phyloP scores from a whole-genome alignment of 2,113 vertebrate genomes.

The Pedetes capensis region DNA sequence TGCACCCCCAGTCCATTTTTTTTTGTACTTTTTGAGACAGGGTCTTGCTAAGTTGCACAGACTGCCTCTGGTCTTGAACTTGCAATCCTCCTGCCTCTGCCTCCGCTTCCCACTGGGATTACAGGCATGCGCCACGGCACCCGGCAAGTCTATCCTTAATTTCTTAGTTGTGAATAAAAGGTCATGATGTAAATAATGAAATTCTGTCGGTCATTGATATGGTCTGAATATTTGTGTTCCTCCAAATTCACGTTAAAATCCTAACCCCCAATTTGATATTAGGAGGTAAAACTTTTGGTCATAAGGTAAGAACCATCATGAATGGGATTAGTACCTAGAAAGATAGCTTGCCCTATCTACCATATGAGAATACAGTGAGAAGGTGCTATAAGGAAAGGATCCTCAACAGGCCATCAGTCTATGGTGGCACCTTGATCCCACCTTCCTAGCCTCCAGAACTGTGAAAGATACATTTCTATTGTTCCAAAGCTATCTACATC shows the following conservation, averaged over 20 bases:
- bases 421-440: not conserved
- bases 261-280: not conserved
- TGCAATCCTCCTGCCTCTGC: too few relatives aligned
- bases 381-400: not conserved
- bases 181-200: not conserved
- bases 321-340: not conserved
- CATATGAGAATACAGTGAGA: not conserved
- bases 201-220: not conserved
- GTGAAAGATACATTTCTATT: conserved; percentile 2
- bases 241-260: not conserved
- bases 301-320: not conserved
- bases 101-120: too few relatives aligned
- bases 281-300: not conserved
- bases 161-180: conserved; percentile 51
- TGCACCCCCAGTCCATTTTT: too few relatives aligned
- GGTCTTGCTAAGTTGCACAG: too few relatives aligned
- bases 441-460: not conserved
- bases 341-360: not conserved
- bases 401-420: not conserved
- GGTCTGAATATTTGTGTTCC: not conserved
- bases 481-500: not conserved
- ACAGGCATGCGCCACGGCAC: too few relatives aligned
- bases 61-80: too few relatives aligned
- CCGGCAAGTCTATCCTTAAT: too few relatives aligned
- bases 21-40: too few relatives aligned